Evolutionary conservation across 23 tunicate genomes (phyloP).

Genomic region (Clavelina lepadiformis): DNA sequence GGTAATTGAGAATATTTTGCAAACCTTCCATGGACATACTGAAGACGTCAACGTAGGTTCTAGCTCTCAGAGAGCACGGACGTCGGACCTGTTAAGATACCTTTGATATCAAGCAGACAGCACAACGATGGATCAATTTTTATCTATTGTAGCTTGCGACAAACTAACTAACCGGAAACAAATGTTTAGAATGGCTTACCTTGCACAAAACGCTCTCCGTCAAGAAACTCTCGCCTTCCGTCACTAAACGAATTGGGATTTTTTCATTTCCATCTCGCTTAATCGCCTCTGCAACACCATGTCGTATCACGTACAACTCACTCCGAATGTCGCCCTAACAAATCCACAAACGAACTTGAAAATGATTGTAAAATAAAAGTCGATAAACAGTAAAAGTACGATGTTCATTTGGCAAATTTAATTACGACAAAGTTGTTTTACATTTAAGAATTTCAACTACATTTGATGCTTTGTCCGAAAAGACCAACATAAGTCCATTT

Average conservation of each 20-base stretch:
- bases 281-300: constrained; percentile 29
- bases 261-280: constrained; percentile 17
- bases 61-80: constrained; percentile 69
- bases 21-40: constrained; percentile 53
- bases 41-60: constrained; percentile 76
- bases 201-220: constrained; percentile 35
- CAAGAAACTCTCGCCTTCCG: constrained; percentile 42
- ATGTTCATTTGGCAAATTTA: not conserved
- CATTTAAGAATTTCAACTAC: too few relatives aligned
- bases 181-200: constrained; percentile 5
- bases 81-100: constrained; percentile 46
- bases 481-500: too few relatives aligned
- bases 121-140: too few relatives aligned
- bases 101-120: too few relatives aligned
- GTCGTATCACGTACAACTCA: constrained; percentile 41
- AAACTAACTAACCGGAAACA: not conserved
- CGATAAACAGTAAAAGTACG: not conserved
- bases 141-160: too few relatives aligned
- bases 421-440: not conserved
- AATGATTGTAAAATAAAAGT: not conserved
- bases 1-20: constrained; percentile 43
- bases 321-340: constrained; percentile 50
- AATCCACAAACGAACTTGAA: not conserved
- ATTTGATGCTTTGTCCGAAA: too few relatives aligned
- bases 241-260: constrained; percentile 15